Conservation (phyloP, 1,140 invertebrate genomes). For the Samia ricini region DNA sequence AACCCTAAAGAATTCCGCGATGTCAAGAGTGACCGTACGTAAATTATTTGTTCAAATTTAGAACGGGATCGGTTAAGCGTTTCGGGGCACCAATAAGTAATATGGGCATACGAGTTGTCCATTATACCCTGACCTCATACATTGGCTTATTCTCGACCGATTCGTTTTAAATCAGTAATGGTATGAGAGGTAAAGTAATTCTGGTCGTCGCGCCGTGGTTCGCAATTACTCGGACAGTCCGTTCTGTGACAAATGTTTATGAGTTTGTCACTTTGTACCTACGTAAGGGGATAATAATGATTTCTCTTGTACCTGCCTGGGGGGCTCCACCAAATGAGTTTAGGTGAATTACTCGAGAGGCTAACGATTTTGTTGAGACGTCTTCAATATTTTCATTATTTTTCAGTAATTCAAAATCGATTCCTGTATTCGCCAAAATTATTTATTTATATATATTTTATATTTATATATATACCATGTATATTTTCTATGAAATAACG, state of each 20-base stretch:
- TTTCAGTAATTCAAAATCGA: no score
- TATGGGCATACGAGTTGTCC: conserved; percentile 26
- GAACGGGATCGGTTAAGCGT: conserved; percentile 70
- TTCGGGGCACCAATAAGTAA: conserved; percentile 73
- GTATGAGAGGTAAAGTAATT: conserved; percentile 27
- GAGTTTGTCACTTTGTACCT: conserved; percentile 66
- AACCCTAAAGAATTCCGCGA: conserved; percentile 42
- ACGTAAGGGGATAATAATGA: conserved; percentile 16
- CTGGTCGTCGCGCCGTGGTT: conserved; percentile 45
- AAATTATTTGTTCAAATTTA: conserved; percentile 76
- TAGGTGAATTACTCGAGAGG: conserved; percentile 17
- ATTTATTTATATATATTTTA: no score
- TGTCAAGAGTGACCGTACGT: conserved; percentile 67
- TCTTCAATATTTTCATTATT: no score
- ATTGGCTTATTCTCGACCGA: background rate
- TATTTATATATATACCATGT: no score
- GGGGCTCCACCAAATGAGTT: conserved; percentile 28
- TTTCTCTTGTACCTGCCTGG: conserved; percentile 24
- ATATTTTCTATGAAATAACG: no score
- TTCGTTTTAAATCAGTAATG: conserved; percentile 8
- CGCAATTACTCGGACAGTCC: conserved; percentile 59
- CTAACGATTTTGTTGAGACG: conserved; percentile 29
- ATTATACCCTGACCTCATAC: conserved; percentile 32
- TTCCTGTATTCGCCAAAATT: no score
- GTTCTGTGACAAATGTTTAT: conserved; percentile 72